phyloP scores from a whole-genome alignment of 2,888 invertebrate species.

The Cacoxenus indagator region DNA sequence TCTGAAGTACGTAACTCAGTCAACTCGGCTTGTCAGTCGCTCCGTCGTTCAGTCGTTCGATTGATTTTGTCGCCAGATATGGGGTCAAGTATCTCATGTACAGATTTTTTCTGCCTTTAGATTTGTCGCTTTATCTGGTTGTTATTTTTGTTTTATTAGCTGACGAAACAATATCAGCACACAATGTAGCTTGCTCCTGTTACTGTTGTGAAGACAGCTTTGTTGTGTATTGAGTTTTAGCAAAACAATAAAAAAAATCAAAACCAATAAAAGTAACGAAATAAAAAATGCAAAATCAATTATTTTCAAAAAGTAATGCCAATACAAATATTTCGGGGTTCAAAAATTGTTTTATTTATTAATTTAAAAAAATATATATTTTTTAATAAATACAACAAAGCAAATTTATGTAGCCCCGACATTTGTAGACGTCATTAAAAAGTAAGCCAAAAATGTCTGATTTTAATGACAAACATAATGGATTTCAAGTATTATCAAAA shows the following conservation, averaged over 20 bases:
- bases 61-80: slow-evolving; percentile 18
- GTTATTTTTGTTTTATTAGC: not conserved
- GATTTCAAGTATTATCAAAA: no score
- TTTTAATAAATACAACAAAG: no score
- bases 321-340: no score
- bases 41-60: slow-evolving; percentile 1
- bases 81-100: slow-evolving; percentile 16
- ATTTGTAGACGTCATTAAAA: no score
- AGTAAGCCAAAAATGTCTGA: no score
- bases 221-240: slow-evolving; percentile 6
- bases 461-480: no score
- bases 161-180: slow-evolving; percentile 2
- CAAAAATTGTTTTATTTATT: no score
- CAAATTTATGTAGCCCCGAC: no score
- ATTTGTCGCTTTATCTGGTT: not conserved
- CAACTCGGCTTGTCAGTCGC: no score
- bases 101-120: not conserved
- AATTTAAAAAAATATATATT: no score
- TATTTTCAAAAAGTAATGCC: no score
- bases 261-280: not conserved
- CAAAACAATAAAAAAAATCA: not conserved
- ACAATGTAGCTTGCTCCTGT: no score
- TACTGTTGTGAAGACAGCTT: slow-evolving; percentile 4
- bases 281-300: not conserved
- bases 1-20: not conserved